A percentile compares a stretch with the other conserved stretches of the same genome.
These are phyloP conservation scores for Falco cherrug DNA, from an alignment of 2,797 vertebrate genomes.

Conservation along the genomic window DNA sequence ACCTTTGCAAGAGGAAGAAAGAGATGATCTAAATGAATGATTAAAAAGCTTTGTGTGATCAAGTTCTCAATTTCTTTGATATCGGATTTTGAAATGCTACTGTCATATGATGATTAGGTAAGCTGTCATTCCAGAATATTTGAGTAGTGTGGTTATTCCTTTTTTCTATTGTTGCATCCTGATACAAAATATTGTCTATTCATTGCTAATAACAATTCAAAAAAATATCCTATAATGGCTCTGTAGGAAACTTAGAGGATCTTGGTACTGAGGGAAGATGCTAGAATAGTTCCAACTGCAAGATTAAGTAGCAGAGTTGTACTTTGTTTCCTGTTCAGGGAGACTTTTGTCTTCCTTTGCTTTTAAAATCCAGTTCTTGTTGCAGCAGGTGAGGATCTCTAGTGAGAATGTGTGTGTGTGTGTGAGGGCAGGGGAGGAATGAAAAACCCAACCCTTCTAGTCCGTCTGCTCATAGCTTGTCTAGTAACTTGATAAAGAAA, in stretches of 20 bases:
- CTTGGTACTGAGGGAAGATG: background rate
- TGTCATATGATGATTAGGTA: background rate
- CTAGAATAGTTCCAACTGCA: background rate
- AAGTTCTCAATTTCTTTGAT: background rate
- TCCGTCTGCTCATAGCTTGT: background rate
- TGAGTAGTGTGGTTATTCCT: background rate
- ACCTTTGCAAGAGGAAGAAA: background rate
- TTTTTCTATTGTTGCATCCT: background rate
- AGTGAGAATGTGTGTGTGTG: background rate
- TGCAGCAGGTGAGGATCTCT: background rate
- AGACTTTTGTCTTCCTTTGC: background rate
- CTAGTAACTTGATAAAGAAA: background rate
- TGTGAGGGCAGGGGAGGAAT: background rate
- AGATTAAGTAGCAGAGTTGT: background rate
- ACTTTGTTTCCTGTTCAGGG: background rate
- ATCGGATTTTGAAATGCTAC: background rate
- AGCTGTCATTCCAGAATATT: background rate
- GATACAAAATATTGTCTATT: background rate
- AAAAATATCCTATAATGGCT: background rate
- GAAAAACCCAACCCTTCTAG: background rate
- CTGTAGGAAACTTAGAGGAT: background rate
- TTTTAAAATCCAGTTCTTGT: background rate
- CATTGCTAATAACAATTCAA: background rate
- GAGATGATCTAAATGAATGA: background rate
- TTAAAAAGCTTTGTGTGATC: background rate